Evolutionary conservation across 2,888 invertebrate genomes (phyloP), one percentile per base, ranked within the genome.

Genomic region (Saturnia japonica): DNA sequence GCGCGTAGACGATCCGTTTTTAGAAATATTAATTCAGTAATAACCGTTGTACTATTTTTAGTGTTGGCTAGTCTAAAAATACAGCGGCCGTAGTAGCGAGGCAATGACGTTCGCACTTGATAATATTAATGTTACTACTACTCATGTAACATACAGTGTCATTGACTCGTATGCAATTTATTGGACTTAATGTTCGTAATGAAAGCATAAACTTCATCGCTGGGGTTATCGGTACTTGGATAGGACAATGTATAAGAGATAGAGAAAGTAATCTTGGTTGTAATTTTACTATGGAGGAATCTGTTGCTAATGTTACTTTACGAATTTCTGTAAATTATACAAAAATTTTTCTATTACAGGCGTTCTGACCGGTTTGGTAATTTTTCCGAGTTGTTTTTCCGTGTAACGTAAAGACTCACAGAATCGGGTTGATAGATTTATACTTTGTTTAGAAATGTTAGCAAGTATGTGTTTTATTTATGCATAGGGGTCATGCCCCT

Each of bases 21-120:
- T 94, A 94, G 94, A 94, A 93, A 94, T 94, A 94, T 94, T 94
- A 94, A 93, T 93, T 92, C 93, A 91, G 91, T 93, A 91, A 94
- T 94, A 93, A 94, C 91, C 83, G 88, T 84, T 85, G 86, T 85
- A 90, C 93, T 94, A 94, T 93, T 92, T 94, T 92, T 94, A 94
- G 94, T 91, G 77, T 87, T 88, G 89, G 90, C 93, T 93, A 93
- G 91, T 87, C 94, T 94, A 94, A 94, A 94, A 92, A 93, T 94
- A 94, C 86, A 70, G 80, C 88, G 83, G 80, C 81, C 87, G 83
- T 82, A 82, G 82, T 78, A 69, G 75, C 83, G 88, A 84, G 85
- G 76, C 86, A 87, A 86, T 91, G 93, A 91, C 92, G 93, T 85
- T 88, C 81, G 85, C 80, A 85, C 87, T 89, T 91, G 93, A 93